Conservation (phyloP, 2,797 vertebrate genomes). For the Argentina silus region DNA sequence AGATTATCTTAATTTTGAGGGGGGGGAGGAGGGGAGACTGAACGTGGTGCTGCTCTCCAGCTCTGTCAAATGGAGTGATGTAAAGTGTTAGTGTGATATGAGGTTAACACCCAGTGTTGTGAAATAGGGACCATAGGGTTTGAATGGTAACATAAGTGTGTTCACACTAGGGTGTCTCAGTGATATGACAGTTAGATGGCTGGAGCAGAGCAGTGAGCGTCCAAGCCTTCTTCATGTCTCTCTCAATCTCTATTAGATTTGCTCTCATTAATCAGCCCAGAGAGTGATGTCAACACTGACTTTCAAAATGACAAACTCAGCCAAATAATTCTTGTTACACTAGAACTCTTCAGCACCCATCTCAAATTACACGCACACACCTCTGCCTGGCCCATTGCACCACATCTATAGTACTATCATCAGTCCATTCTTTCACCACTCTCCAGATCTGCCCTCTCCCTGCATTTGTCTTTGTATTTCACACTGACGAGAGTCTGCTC, state of each 20-base stretch:
- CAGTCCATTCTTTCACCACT: conserved; percentile 34
- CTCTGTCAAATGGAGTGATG: neutral
- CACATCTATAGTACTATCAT: conserved; percentile 18
- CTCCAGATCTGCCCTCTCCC: neutral
- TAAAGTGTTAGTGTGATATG: no score
- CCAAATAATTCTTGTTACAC: conserved; percentile 23
- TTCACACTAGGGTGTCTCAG: conserved; percentile 21
- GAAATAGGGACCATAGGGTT: neutral
- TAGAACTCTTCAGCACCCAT: neutral
- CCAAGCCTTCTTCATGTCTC: conserved; percentile 55
- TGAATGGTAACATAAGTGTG: conserved; percentile 18
- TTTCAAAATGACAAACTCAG: conserved; percentile 39
- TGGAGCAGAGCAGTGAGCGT: conserved; percentile 16
- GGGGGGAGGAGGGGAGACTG: no score
- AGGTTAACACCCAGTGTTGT: neutral
- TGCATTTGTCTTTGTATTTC: conserved; percentile 25
- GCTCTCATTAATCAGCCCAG: conserved; percentile 20
- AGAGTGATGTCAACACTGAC: conserved; percentile 38
- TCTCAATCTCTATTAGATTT: conserved; percentile 58
- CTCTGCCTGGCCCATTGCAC: neutral
- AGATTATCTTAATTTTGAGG: neutral
- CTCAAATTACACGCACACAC: neutral
- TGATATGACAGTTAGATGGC: conserved; percentile 55
- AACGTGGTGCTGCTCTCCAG: neutral
- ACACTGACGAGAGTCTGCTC: conserved; percentile 44